Evolutionary conservation across 1,140 invertebrate genomes (phyloP), one percentile per base, ranked within the genome.

Genomic region (Procambarus clarkii): DNA sequence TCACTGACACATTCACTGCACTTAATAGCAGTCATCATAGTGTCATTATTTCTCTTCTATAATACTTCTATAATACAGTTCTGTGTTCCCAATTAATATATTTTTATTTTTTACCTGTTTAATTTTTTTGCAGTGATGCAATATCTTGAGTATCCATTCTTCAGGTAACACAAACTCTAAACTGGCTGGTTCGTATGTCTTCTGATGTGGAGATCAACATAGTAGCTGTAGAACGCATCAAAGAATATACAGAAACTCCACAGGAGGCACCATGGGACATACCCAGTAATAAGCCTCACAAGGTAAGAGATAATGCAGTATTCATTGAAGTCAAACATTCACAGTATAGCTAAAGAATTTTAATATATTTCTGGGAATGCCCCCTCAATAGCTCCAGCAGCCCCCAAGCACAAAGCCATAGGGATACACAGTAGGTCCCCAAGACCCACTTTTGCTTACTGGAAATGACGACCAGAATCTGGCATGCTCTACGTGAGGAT

Each of bases 251-350:
- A 34, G 94, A 94, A 77, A 93, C 84, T 64, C 94, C 92, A 71
- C 94, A 93, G 76, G 95, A 98, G 95, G 97, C 97, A 15, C 94
- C 96, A 7, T 97, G 97, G 97, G 96, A 96, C 80, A 95, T 96
- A 60, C 93, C 95, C 8, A 93, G 92, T 24, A 86, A 93, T 24
- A 93, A 94, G 60, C 95, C 95, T 8, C 92, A 94, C 48, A 82
- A 88, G 88, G 89, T 92, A 79, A 71, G 64, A n/a, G 21, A 64
- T 64, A 54, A 4, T 5, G 34, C 34, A 34, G 34, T 34, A 34
- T 54, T 54, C 50, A 54, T 34, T 54, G 50, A 54, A 54, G 50
- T 54, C 2, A 54, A 54, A 54, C 50, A 54, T 8, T 54, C 34
- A 34, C 34, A 1, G 34, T 34, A 34, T 34, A 34, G 34, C 34